Conservation (phyloP, 1,140 invertebrate species). For the Megathymus violae region DNA sequence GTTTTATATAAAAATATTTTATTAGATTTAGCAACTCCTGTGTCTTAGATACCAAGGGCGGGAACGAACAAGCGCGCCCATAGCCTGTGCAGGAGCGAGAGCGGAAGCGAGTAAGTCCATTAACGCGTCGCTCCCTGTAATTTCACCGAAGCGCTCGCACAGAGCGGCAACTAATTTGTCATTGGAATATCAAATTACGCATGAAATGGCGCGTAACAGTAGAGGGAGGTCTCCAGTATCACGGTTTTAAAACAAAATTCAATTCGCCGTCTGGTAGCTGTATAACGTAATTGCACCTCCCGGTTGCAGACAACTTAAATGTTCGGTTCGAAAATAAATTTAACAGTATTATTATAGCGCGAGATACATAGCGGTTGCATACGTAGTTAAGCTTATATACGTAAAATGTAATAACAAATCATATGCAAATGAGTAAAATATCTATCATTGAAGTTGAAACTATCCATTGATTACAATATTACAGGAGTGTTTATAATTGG, state of each 20-base stretch:
- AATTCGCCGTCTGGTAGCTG: constrained; percentile 61
- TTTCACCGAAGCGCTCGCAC: constrained; percentile 57
- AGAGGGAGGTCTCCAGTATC: constrained; percentile 60
- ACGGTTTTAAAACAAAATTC: constrained; percentile 77
- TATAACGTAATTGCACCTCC: constrained; percentile 62
- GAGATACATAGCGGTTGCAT: too few species aligned
- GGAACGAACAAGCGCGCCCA: too few species aligned
- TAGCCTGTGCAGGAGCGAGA: constrained; percentile 2
- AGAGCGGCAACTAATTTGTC: constrained; percentile 76
- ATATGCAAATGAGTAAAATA: too few species aligned
- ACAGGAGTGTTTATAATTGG: too few species aligned
- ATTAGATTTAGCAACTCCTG: neutral
- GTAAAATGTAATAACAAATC: too few species aligned
- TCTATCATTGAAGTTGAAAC: too few species aligned
- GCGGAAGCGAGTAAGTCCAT: constrained; percentile 29
- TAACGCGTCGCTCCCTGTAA: constrained; percentile 60
- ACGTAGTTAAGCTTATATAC: too few species aligned
- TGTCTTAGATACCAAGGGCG: neutral
- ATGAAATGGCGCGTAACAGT: constrained; percentile 76
- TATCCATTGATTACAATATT: too few species aligned
- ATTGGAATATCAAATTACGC: constrained; percentile 81
- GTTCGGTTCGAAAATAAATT: constrained; percentile 63
- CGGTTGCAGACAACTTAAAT: constrained; percentile 52
- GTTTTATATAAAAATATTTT: neutral
- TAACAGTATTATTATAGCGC: constrained; percentile 48